Base-by-base conservation (phyloP, 2,888 invertebrate genomes). In the Ctenicera cuprea region DNA sequence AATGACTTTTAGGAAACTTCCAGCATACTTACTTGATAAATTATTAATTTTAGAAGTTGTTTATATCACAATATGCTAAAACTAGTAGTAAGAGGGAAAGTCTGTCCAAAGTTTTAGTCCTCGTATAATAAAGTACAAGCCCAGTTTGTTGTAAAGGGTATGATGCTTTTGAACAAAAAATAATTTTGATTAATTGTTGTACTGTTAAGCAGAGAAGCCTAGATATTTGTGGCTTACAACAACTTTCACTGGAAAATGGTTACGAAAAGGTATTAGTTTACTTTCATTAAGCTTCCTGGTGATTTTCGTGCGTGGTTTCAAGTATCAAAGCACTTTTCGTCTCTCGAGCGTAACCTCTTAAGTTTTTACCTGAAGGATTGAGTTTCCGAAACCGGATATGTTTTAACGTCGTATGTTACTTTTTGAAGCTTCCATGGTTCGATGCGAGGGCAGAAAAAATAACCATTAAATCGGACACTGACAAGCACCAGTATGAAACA, bases 281-380 rank as follows among this genome's bases (percentile, higher is more conserved):
- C 30, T 48, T 48, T 48, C 48, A 8, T 48, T 18, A 9, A 48
- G 18, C 18, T 11, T 14, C 2, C 3, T 33, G 7, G 54, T 54
- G 54, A 54, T 26, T 54, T 54, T 33, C 54, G 20, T 14, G 12
- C 14, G 14, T 8, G 11, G n/a, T 54, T 33, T 54, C 54, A 54
- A 22, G 26, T 54, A 54, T 54, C 54, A 20, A n/a, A 30, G 54
- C 54, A 54, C 54, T 54, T 54, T 45, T 22, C 12, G 54, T 30
- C 30, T 22, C 30, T 26, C 0, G 5, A 54, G 30, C 26, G 54
- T 30, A 54, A 33, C 30, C 30, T 26, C 54, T 54, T 54, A 54
- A 14, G 54, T 33, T 54, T 20, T 30, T 54, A 54, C 54, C 54
- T 54, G 33, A 20, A n/a, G 54, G 26, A 54, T 54, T 16, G 26